Base-by-base conservation (phyloP, 2,888 invertebrate species). In the Tetragnatha montana region DNA sequence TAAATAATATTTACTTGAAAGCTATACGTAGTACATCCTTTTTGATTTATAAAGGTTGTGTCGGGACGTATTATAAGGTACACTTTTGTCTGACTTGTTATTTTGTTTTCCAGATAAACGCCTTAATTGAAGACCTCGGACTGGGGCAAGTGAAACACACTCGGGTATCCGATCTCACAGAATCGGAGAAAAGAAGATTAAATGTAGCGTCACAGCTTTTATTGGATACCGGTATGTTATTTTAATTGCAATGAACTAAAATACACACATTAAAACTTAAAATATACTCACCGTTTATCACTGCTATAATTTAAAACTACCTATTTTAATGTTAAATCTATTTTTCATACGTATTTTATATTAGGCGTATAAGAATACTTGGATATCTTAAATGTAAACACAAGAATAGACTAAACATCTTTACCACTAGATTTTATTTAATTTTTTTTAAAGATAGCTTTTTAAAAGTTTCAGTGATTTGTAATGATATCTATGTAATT, bases 201-300 rank as follows among this genome's bases (percentile, higher is more conserved):
- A 97, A 97, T 92, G 96, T 98, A 1, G 98, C 98, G 0, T 97
- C 97, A 92, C 97, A 98, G 92, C 94, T 98, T 69, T 94, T 98
- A 71, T 95, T 97, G 60, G 93, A 94, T 87, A 93, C 94, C n/a
- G 93, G 93, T 93, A 87, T 82, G 60, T 8, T 35, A 4, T 35
- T 4, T 1, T 1, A 35, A 35, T 35, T 4, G 35, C 4, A 35
- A 4, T 2, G 4, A 35, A 2, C 4, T 35, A 35, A 35, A 35
- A 35, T 4, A 2, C 35, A 35, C 1, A 35, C 35, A 35, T 35
- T 35, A 2, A 35, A 35, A 35, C 4, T 35, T 35, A 35, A 1
- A 2, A 35, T 4, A 35, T 35, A 35, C 35, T 35, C 35, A 2
- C 35, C 35, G 35, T 35, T 2, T 35, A 35, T 35, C 4, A 35